phyloP scores from a whole-genome alignment of 2,888 invertebrate species.

The Thymelicus sylvestris region DNA sequence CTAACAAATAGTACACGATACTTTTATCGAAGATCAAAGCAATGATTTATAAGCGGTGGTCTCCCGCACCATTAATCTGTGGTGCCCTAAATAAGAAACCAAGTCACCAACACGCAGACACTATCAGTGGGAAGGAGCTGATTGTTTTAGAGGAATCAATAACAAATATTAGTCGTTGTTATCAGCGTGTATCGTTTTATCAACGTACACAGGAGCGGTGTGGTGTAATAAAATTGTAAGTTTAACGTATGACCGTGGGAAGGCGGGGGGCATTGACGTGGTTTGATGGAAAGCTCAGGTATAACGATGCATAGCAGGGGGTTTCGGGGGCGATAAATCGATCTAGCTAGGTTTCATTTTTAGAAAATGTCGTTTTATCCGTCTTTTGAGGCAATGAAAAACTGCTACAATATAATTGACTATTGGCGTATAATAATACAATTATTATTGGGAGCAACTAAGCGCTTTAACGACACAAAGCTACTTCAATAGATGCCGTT shows the following conservation, averaged over 20 bases:
- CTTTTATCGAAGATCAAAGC: conserved; percentile 27
- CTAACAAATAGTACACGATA: background rate
- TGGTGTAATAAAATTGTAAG: conserved; percentile 36
- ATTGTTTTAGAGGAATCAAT: conserved; percentile 65
- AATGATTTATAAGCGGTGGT: conserved; percentile 24
- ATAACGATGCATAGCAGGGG: no score
- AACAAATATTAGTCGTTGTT: conserved; percentile 57
- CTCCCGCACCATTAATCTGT: conserved; percentile 30
- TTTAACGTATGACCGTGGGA: conserved; percentile 44
- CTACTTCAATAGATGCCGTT: no score
- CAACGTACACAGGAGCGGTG: conserved; percentile 38
- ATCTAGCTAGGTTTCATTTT: no score
- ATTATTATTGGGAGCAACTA: no score
- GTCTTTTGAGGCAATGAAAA: no score
- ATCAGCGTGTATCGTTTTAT: conserved; percentile 47
- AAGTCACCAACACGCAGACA: conserved; percentile 6
- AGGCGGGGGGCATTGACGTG: conserved; percentile 17
- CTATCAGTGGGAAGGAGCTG: conserved; percentile 44
- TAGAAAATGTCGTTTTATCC: no score
- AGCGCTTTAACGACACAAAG: no score
- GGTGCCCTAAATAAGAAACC: conserved; percentile 25
- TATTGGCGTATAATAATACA: no score
- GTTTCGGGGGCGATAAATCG: no score
- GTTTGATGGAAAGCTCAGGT: conserved; percentile 16
- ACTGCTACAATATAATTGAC: no score